These are phyloP conservation scores for Serranus cabrilla DNA, from an alignment of 2,797 vertebrate species.

Conservation along the genomic window DNA sequence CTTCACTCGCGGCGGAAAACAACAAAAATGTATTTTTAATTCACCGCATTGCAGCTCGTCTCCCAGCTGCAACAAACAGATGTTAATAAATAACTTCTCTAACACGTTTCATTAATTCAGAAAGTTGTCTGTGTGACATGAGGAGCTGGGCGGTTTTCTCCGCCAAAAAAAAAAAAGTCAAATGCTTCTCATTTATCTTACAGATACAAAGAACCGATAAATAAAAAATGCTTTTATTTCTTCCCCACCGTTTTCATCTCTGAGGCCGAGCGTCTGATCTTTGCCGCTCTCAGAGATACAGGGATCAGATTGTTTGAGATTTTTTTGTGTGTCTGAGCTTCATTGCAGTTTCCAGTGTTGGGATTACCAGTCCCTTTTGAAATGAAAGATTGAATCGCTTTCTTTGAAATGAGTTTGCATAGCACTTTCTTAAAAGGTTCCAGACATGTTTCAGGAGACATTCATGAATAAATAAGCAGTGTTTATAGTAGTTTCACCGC, in stretches of 20 bases:
- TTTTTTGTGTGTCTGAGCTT: constrained; percentile 31
- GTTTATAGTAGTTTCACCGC: constrained; percentile 45
- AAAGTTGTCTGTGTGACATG: constrained; percentile 9
- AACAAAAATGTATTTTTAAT: constrained; percentile 66
- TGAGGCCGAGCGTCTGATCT: constrained; percentile 49
- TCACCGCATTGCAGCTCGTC: constrained; percentile 37
- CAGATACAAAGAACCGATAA: constrained; percentile 47
- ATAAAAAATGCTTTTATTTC: constrained; percentile 46
- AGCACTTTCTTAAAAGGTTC: constrained; percentile 51
- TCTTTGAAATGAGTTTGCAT: constrained; percentile 63
- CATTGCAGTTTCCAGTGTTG: constrained; percentile 53
- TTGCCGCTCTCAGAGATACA: constrained; percentile 33
- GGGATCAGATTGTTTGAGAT: constrained; percentile 51
- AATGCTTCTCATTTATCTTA: constrained; percentile 56
- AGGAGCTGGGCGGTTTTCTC: constrained; percentile 17
- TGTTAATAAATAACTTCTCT: constrained; percentile 42
- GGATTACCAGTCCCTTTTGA: constrained; percentile 45
- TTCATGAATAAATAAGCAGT: constrained; percentile 57
- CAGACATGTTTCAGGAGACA: constrained; percentile 50
- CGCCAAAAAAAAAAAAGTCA: constrained; percentile 19
- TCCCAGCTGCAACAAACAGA: constrained; percentile 35
- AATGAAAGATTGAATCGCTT: constrained; percentile 64
- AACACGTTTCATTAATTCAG: constrained; percentile 46
- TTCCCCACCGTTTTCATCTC: constrained; percentile 28
- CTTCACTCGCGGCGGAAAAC: constrained; percentile 34